Conservation (phyloP, 2,113 vertebrate genomes). For the Zonotrichia leucophrys region DNA sequence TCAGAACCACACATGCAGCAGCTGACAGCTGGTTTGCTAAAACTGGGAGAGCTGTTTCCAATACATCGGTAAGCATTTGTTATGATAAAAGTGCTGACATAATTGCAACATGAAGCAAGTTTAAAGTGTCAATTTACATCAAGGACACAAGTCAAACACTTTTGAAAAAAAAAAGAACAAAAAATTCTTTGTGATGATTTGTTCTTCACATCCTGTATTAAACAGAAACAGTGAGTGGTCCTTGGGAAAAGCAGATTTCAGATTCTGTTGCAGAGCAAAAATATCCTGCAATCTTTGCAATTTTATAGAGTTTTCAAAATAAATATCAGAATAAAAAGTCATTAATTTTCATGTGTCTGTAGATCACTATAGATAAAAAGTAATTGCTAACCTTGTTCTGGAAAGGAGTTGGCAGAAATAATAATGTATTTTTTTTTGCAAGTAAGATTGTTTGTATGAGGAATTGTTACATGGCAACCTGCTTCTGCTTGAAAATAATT, state of each 20-base stretch:
- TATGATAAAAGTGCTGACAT: background rate
- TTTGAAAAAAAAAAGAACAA: background rate
- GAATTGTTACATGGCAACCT: slow-evolving; percentile 38
- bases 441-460: background rate
- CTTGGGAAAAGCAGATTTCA: background rate
- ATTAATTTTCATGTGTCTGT: background rate
- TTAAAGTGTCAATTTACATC: background rate
- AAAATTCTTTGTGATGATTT: background rate
- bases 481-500: slow-evolving; percentile 49
- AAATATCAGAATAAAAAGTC: background rate
- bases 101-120: background rate
- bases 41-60: background rate
- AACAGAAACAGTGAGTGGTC: background rate
- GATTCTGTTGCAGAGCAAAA: background rate
- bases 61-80: background rate
- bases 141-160: background rate
- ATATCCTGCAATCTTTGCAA: background rate
- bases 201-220: background rate
- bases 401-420: background rate
- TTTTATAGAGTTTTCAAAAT: background rate
- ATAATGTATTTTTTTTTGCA: background rate
- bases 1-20: background rate
- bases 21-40: background rate
- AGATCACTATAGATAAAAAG: background rate
- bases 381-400: slow-evolving; percentile 1